Evolutionary conservation across 2,888 invertebrate genomes (phyloP), one percentile per base, ranked within the genome.

Genomic region (Phorcus lineatus): DNA sequence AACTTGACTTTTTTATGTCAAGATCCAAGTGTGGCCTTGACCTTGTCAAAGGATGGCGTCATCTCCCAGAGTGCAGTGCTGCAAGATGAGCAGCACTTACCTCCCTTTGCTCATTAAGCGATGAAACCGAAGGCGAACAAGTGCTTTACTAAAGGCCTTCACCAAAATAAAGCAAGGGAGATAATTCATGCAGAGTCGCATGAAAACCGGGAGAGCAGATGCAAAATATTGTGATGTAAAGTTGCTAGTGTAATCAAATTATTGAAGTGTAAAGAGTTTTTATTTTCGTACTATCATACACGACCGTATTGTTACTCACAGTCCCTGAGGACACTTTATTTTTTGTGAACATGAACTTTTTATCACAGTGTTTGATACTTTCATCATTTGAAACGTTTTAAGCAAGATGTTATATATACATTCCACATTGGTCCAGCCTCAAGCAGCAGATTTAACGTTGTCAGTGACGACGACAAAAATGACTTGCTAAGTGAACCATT

Each of bases 351-450:
- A 70, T 70, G 70, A 70, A 70, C 36, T 40, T 70, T 70, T 70
- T 70, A 70, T 70, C 70, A 70, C 70, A 70, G 19, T 70, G 70
- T 70, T 70, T 36, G 70, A 70, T 70, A 70, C 70, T 36, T 70
- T 70, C 70, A 70, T 70, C 70, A 70, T 70, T 70, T 70, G 70
- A 70, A 70, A 70, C 70, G 70, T 70, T 70, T 70, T 70, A 70
- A 70, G 70, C 70, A 70, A 70, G 28, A 36, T 36, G 70, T 70
- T 70, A 70, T 36, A 70, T 70, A 70, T 70, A 70, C 70, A 70
- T 70, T 70, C 70, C 70, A 70, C 31, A 70, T 36, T 70, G 19
- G 31, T 40, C 70, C 47, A 47, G 47, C 47, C 47, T 47, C 47
- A 47, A 47, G 47, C 47, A 47, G 47, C 47, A 47, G 47, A 47